Conservation (phyloP, 1,140 invertebrate genomes). For the Tenebrio molitor region DNA sequence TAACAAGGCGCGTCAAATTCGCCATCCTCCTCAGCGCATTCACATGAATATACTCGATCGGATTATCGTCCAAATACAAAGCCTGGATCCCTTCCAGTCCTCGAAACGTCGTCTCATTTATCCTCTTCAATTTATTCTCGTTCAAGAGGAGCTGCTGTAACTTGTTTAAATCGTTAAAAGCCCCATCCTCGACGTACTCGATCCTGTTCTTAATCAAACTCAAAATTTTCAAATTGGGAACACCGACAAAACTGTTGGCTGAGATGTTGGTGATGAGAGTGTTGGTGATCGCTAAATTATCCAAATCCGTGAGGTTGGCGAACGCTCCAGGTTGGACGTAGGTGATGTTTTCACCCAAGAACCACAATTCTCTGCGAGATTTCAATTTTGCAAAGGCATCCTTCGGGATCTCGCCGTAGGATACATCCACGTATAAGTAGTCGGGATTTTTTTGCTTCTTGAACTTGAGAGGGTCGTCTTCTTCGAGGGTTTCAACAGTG, state of each 20-base stretch:
- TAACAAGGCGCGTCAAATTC: constrained; percentile 8
- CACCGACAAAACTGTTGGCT: constrained; percentile 13
- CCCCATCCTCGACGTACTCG: constrained; percentile 23
- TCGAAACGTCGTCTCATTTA: constrained; percentile 29
- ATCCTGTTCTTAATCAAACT: constrained; percentile 36
- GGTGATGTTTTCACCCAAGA: constrained; percentile 33
- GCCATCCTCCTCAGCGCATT: constrained; percentile 15
- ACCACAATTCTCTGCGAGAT: constrained; percentile 32
- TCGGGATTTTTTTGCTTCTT: constrained; percentile 19
- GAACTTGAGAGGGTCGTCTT: constrained; percentile 13
- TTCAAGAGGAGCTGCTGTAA: constrained; percentile 31
- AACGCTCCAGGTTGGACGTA: constrained; percentile 37
- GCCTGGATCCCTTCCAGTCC: constrained; percentile 9
- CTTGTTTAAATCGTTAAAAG: constrained; percentile 6
- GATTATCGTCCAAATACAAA: constrained; percentile 16
- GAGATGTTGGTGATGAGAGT: constrained; percentile 8
- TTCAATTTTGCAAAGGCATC: constrained; percentile 24
- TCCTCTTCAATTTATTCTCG: constrained; percentile 9
- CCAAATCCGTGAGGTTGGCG: neutral
- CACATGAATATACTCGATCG: constrained; percentile 22
- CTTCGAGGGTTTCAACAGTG: constrained; percentile 10
- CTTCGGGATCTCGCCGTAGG: constrained; percentile 18
- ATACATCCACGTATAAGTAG: constrained; percentile 8
- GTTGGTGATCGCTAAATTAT: constrained; percentile 27
- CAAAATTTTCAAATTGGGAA: constrained; percentile 34